A percentile compares a stretch with the other conserved stretches of the same genome.
phyloP scores from a whole-genome alignment of 2,797 vertebrate genomes.

The Psittacula derbiana region DNA sequence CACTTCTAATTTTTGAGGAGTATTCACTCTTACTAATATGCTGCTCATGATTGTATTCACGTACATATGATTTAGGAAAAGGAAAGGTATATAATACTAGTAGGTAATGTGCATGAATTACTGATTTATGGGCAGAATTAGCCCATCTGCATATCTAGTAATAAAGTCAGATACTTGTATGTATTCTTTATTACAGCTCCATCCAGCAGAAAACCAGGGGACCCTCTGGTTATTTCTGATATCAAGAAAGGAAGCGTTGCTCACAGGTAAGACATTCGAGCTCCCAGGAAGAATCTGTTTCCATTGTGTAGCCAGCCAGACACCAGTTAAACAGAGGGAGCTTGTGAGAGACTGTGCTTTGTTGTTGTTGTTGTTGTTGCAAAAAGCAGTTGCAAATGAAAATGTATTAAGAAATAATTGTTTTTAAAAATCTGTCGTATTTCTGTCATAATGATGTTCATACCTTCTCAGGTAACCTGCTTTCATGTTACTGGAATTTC shows the following conservation, averaged over 20 bases:
- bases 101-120: background rate
- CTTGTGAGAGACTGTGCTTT: background rate
- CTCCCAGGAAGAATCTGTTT: background rate
- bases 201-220: constrained; percentile 93
- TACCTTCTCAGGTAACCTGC: background rate
- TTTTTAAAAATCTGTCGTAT: background rate
- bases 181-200: constrained; percentile 83
- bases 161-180: background rate
- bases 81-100: background rate
- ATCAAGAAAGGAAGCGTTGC: constrained; percentile 99
- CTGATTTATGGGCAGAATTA: background rate
- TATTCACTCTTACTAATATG: background rate
- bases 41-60: background rate
- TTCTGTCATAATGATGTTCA: background rate
- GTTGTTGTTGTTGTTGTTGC: background rate
- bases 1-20: background rate
- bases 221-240: constrained; percentile 97
- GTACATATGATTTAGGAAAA: background rate
- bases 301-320: background rate
- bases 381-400: background rate
- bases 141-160: background rate
- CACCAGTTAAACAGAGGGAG: background rate
- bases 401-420: background rate
- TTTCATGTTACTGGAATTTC: background rate
- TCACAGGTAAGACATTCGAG: constrained; percentile 85